phyloP scores from a whole-genome alignment of 2,113 vertebrate species.

The Cromileptes altivelis region DNA sequence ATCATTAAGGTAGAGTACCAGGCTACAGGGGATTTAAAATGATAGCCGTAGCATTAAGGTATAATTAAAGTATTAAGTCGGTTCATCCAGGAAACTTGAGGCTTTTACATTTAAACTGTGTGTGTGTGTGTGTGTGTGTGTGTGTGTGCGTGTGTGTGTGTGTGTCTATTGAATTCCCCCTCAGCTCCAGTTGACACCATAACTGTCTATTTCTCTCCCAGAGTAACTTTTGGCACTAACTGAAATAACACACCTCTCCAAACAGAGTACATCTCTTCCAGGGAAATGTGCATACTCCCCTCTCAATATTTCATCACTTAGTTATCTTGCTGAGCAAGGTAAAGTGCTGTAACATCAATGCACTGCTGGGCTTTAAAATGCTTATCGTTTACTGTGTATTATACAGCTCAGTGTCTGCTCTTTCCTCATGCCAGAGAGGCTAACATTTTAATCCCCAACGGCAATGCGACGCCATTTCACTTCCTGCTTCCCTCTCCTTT shows the following conservation, averaged over 20 bases:
- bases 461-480: slow-evolving; percentile 1
- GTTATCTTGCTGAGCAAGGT: slow-evolving; percentile 46
- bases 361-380: slow-evolving; percentile 45
- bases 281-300: slow-evolving; percentile 16
- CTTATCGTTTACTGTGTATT: slow-evolving; percentile 41
- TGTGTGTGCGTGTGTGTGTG: background rate
- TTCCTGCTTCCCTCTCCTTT: slow-evolving; percentile 39
- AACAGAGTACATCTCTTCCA: slow-evolving; percentile 16
- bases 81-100: slow-evolving; percentile 26
- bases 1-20: background rate
- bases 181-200: slow-evolving; percentile 20
- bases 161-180: background rate
- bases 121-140: background rate
- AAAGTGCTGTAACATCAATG: slow-evolving; percentile 32
- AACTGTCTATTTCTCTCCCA: slow-evolving; percentile 2
- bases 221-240: slow-evolving; percentile 21
- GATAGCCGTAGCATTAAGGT: slow-evolving; percentile 17
- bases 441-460: slow-evolving; percentile 52
- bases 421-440: slow-evolving; percentile 23
- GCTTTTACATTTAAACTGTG: background rate
- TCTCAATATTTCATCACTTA: slow-evolving; percentile 35
- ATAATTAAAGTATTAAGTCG: slow-evolving; percentile 32
- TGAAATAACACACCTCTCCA: slow-evolving; percentile 38
- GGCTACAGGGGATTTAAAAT: slow-evolving; percentile 33
- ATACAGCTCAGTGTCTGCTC: slow-evolving; percentile 43